Percentiles rank a stretch among this genome's conserved stretches.
Conservation (phyloP, 2,888 invertebrate genomes). For the Bursaphelenchus okinawaensis region DNA sequence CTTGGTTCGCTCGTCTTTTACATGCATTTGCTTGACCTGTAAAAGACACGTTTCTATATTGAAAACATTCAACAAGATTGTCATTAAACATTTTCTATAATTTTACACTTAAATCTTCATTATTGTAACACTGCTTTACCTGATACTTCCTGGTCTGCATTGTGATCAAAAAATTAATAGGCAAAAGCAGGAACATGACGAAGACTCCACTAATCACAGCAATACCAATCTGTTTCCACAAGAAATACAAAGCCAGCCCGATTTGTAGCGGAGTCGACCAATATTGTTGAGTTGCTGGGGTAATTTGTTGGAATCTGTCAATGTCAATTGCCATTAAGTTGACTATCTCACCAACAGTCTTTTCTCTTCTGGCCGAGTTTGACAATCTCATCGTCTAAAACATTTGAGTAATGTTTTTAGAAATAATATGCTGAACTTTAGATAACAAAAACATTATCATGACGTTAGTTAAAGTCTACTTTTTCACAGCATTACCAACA, state of each 20-base stretch:
- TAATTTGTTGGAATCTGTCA: constrained; percentile 59
- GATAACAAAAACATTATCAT: too few species aligned
- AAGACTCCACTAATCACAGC: constrained; percentile 88
- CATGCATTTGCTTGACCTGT: constrained; percentile 77
- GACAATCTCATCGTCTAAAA: constrained; percentile 59
- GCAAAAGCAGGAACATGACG: constrained; percentile 84
- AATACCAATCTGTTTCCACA: constrained; percentile 65
- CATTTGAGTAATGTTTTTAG: too few species aligned
- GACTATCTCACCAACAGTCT: constrained; percentile 63
- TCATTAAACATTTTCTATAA: background rate
- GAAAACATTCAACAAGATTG: background rate
- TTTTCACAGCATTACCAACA: background rate
- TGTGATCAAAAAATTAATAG: constrained; percentile 54
- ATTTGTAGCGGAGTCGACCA: constrained; percentile 56
- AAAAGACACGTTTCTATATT: background rate
- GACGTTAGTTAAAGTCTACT: too few species aligned
- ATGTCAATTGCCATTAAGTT: constrained; percentile 64
- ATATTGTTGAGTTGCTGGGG: constrained; percentile 55
- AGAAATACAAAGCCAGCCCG: constrained; percentile 54
- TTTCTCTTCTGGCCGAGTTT: constrained; percentile 60
- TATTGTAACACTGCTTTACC: too few species aligned
- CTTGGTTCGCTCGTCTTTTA: constrained; percentile 86
- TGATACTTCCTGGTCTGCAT: constrained; percentile 55
- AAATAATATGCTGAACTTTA: background rate
- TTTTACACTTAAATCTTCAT: too few species aligned